Conservation (phyloP, 2,797 vertebrate species). For the Alosa sapidissima region DNA sequence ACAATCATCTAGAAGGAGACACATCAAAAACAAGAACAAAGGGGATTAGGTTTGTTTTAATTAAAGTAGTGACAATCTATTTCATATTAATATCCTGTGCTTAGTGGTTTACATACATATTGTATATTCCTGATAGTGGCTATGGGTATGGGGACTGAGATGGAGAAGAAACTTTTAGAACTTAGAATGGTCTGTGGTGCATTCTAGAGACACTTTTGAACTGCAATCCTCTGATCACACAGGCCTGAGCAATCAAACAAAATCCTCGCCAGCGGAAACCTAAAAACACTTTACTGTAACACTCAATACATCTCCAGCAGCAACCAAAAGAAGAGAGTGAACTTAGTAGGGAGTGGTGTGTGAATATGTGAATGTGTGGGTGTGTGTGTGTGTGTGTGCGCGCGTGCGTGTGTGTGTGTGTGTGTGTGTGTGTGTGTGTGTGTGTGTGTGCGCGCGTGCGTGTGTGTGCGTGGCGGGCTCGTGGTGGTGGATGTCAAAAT, state of each 20-base stretch:
- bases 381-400: constrained; percentile 9
- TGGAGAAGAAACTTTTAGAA: not conserved
- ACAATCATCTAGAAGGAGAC: not conserved
- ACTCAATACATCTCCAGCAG: constrained; percentile 59
- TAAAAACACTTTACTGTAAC: constrained; percentile 56
- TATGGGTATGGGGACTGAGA: not conserved
- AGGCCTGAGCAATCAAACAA: constrained; percentile 72
- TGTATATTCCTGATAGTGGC: not conserved
- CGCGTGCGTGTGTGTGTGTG: not conserved
- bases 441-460: not conserved
- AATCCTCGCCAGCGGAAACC: constrained; percentile 65
- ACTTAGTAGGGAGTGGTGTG: not conserved
- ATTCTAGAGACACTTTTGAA: constrained; percentile 57
- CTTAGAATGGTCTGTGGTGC: not conserved
- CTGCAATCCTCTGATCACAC: constrained; percentile 66
- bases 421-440: constrained; percentile 16
- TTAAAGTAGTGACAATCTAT: not conserved
- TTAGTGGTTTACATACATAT: not conserved
- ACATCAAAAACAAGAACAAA: not conserved
- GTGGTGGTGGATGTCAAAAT: constrained; percentile 44
- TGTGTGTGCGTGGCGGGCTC: not conserved
- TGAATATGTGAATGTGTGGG: not conserved
- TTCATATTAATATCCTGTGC: not conserved
- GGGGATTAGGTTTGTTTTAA: not conserved
- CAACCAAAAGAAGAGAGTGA: not conserved